These are phyloP conservation scores for Meteorus cinctellus DNA, from an alignment of 2,888 invertebrate species.

Conservation along the genomic window DNA sequence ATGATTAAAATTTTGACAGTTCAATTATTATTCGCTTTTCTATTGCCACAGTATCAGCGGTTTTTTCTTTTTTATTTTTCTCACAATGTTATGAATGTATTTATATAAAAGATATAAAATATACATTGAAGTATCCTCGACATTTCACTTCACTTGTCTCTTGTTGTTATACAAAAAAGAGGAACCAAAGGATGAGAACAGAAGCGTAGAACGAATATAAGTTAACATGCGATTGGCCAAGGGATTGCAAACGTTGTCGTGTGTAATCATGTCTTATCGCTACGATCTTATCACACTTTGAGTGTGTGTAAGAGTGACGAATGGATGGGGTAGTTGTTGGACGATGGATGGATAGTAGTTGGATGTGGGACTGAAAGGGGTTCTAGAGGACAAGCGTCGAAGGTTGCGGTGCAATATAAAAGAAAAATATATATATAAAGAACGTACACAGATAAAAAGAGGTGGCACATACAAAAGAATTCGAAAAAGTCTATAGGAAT, in stretches of 20 bases:
- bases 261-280: constrained; percentile 71
- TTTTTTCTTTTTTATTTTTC: too few species aligned
- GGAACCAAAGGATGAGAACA: not conserved
- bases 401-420: not conserved
- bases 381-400: constrained; percentile 24
- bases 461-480: not conserved
- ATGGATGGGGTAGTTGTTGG: not conserved
- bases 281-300: constrained; percentile 67
- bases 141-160: too few species aligned
- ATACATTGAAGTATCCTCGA: too few species aligned
- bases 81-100: too few species aligned
- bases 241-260: constrained; percentile 51
- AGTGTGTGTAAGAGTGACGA: constrained; percentile 5
- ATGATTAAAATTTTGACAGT: too few species aligned
- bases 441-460: constrained; percentile 31
- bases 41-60: too few species aligned
- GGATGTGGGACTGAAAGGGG: constrained; percentile 31
- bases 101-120: too few species aligned
- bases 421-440: constrained; percentile 3
- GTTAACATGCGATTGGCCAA: constrained; percentile 33
- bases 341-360: constrained; percentile 27
- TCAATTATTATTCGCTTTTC: too few species aligned
- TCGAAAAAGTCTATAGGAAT: constrained; percentile 6
- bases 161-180: too few species aligned
- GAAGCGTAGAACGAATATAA: not conserved